Percentiles rank a stretch among this genome's conserved stretches.
phyloP scores from a whole-genome alignment of 2,888 invertebrate genomes.

The Rhyacophila evoluta region DNA sequence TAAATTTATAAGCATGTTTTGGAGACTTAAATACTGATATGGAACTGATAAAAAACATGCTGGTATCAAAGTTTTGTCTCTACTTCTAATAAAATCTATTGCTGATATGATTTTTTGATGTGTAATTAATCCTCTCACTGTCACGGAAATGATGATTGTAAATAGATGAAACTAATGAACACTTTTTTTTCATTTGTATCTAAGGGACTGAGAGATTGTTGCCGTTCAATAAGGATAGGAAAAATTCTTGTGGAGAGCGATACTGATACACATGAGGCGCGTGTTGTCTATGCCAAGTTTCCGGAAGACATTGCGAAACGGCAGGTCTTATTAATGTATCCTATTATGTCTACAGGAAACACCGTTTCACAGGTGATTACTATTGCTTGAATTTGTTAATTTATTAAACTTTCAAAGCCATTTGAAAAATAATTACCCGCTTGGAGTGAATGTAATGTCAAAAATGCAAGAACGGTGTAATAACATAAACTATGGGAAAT shows the following conservation, averaged over 20 bases:
- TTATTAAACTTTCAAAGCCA: no score
- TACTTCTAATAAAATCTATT: not conserved
- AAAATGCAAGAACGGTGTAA: no score
- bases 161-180: not conserved
- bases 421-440: no score
- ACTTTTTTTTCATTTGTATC: slow-evolving; percentile 53
- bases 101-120: no score
- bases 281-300: slow-evolving; percentile 97
- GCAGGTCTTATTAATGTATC: slow-evolving; percentile 96
- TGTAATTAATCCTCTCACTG: no score
- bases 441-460: no score
- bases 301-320: slow-evolving; percentile 94
- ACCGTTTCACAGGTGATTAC: slow-evolving; percentile 81
- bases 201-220: slow-evolving; percentile 92
- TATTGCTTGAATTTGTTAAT: not conserved
- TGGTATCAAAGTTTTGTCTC: no score
- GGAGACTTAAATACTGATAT: no score
- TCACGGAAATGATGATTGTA: not conserved
- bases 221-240: slow-evolving; percentile 97
- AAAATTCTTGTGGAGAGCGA: slow-evolving; percentile 98
- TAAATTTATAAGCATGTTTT: no score
- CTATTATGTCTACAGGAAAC: slow-evolving; percentile 98
- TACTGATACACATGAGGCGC: slow-evolving; percentile 95
- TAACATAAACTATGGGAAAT: no score
- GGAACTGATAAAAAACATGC: no score